Evolutionary conservation across 2,797 vertebrate species (phyloP).

Genomic region (Brachyalestes nurse): DNA sequence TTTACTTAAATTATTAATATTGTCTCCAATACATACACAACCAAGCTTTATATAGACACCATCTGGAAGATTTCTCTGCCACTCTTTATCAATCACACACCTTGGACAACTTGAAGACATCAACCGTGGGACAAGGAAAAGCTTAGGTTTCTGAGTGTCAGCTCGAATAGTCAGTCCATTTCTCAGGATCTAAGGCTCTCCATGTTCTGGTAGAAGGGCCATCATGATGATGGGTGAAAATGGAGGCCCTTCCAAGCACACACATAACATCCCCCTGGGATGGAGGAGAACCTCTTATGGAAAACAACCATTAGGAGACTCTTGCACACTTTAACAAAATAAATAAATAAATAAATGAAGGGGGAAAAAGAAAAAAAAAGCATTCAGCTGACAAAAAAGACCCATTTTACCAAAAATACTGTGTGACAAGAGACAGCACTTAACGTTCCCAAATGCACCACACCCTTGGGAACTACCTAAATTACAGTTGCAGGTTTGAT

Average conservation of each 20-base stretch:
- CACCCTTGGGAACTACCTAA: slow-evolving; percentile 74
- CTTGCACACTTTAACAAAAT: slow-evolving; percentile 46
- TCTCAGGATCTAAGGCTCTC: slow-evolving; percentile 54
- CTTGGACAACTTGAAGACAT: slow-evolving; percentile 36
- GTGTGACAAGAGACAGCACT: slow-evolving; percentile 85
- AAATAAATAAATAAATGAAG: slow-evolving; percentile 64
- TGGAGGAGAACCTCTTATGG: slow-evolving; percentile 54
- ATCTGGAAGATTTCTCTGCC: slow-evolving; percentile 10
- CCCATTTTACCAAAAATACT: slow-evolving; percentile 84
- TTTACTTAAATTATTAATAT: neutral
- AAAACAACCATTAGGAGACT: slow-evolving; percentile 71
- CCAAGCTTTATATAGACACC: neutral
- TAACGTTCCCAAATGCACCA: slow-evolving; percentile 76
- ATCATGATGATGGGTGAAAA: slow-evolving; percentile 72
- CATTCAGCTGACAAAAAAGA: slow-evolving; percentile 79
- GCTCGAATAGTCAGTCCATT: slow-evolving; percentile 60
- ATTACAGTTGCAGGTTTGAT: slow-evolving; percentile 83
- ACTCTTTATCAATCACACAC: slow-evolving; percentile 34
- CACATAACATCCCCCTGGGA: slow-evolving; percentile 70
- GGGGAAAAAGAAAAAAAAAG: slow-evolving; percentile 67
- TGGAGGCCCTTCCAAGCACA: slow-evolving; percentile 50
- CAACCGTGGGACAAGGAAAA: slow-evolving; percentile 33
- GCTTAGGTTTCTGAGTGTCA: slow-evolving; percentile 55
- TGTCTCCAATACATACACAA: neutral
- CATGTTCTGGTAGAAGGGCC: slow-evolving; percentile 41